Base-by-base conservation (phyloP, 2,888 invertebrate genomes). In the Synergus umbraculus region DNA sequence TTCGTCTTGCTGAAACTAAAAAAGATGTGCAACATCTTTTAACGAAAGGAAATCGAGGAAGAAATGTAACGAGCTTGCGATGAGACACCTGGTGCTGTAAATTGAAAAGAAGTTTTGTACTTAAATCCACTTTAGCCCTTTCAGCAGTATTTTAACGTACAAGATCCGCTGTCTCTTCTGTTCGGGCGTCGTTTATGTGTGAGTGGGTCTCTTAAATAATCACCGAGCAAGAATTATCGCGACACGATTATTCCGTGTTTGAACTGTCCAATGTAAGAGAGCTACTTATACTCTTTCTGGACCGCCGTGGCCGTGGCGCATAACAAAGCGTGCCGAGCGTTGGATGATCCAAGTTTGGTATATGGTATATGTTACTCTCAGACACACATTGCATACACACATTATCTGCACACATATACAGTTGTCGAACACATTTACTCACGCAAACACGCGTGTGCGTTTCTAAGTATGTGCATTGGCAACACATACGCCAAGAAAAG, bases 221-320 rank as follows among this genome's bases (percentile, higher is more conserved):
- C 43, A 64, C 63, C 43, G 67, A 77, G 82, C 81, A 87, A 86
- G 86, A 87, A 87, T 86, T 83, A 86, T 85, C 86, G 84, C 84
- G 80, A 85, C 87, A 86, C 49, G 73, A 73, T 73, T 86, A 87
- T 86, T 84, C 79, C 80, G 80, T 83, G 85, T 84, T 86, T 86
- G 78, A 85, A 83, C 84, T 84, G 78, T 82, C 80, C 86, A 60
- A n/a, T 37, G 82, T 86, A 87, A 82, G 73, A 79, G 81, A 78
- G 84, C 79, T 76, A 78, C 81, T 79, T 85, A 81, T 81, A 82
- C 84, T 65, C 69, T 44, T 78, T 60, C 76, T 83, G 79, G 83
- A 83, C 82, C 86, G 84, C 85, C 83, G 88, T 85, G 78, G 87
- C 80, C 80, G 88, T 79, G 87, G 63, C 81, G 87, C 85, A 86